A percentile compares a stretch with the other conserved stretches of the same genome.
These are phyloP conservation scores for Drosophila busckii DNA, from an alignment of 1,140 invertebrate genomes.

Conservation along the genomic window DNA sequence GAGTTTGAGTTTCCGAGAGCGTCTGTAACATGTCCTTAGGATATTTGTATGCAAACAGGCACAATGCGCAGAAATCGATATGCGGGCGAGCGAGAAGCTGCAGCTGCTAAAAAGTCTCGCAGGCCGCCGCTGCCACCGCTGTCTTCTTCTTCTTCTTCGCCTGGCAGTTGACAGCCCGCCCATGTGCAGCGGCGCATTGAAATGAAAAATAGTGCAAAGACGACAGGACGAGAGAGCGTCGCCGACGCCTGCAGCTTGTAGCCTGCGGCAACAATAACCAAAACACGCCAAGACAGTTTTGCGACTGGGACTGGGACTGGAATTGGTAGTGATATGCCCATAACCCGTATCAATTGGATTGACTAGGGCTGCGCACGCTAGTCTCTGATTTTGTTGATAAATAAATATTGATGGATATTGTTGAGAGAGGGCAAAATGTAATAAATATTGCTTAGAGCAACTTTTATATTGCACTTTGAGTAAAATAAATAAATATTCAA, in stretches of 20 bases:
- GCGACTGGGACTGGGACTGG: too few species aligned
- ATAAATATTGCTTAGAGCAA: too few species aligned
- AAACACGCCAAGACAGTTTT: slow-evolving; percentile 14
- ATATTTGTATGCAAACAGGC: slow-evolving; percentile 72
- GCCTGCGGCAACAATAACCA: not conserved
- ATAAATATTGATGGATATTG: too few species aligned
- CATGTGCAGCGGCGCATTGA: slow-evolving; percentile 70
- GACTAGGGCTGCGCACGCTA: slow-evolving; percentile 14
- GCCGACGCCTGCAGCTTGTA: slow-evolving; percentile 41
- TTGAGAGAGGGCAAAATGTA: too few species aligned
- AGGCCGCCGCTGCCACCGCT: slow-evolving; percentile 23
- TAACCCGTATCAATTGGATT: slow-evolving; percentile 24
- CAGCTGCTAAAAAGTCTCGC: slow-evolving; percentile 4
- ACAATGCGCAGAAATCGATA: slow-evolving; percentile 72
- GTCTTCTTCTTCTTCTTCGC: slow-evolving; percentile 10
- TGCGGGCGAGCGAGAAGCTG: slow-evolving; percentile 52
- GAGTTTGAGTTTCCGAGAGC: slow-evolving; percentile 31
- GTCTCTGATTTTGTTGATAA: slow-evolving; percentile 16
- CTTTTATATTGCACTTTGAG: too few species aligned
- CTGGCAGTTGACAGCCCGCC: slow-evolving; percentile 67
- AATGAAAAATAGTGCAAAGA: slow-evolving; percentile 69
- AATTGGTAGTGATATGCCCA: slow-evolving; percentile 37
- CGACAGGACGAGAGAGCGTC: slow-evolving; percentile 9
- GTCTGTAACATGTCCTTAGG: slow-evolving; percentile 65
- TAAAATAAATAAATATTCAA: too few species aligned